Base-by-base conservation (phyloP, 2,113 vertebrate species). In the Phaethornis superciliosus region DNA sequence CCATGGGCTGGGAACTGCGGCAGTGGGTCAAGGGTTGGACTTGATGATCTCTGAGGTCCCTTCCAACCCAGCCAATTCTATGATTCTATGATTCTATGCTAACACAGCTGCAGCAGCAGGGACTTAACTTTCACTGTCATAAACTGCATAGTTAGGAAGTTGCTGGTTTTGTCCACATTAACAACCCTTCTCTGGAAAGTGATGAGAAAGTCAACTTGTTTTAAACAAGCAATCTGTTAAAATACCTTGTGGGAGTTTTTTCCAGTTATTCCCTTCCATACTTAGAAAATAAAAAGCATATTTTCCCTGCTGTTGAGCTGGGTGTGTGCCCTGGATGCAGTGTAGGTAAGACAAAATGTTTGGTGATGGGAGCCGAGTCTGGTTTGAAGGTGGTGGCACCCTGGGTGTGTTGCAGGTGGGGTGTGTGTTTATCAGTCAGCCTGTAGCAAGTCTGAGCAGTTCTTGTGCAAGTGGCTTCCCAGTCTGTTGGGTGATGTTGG, bases 321-420 rank as follows among this genome's bases (percentile, higher is more conserved):
- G 22, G 13, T 33, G 1, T 12, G 2, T 24, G n/a, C 20, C 59
- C 15, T 18, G 0, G 1, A 1, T 4, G 4, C 5, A 9, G 27
- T 3, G 12, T 23, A 13, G 58, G 0, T 21, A 6, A 18, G 37
- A 14, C 2, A 4, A 15, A 6, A 4, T 10, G 20, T 30, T 10
- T 27, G 0, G 13, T 12, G 80, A 16, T 35, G 0, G 0, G 40
- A 24, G 52, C 44, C 2, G 15, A 3, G 27, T 7, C 37, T 33
- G 13, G 1, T 7, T 24, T 3, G 33, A 58, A 30, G 30, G 24
- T 33, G 32, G 30, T 4, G 23, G 24, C 58, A 3, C 60, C 0
- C 0, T 13, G 70, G 55, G n/a, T 27, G 47, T 52, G 89, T 33
- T 32, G 42, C 63, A 11, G 54, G 4, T 8, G 18, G 59, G 44